A percentile compares a stretch with the other conserved stretches of the same genome.
These are phyloP conservation scores for Potorous gilbertii DNA, from an alignment of 2,797 vertebrate species.

Conservation along the genomic window DNA sequence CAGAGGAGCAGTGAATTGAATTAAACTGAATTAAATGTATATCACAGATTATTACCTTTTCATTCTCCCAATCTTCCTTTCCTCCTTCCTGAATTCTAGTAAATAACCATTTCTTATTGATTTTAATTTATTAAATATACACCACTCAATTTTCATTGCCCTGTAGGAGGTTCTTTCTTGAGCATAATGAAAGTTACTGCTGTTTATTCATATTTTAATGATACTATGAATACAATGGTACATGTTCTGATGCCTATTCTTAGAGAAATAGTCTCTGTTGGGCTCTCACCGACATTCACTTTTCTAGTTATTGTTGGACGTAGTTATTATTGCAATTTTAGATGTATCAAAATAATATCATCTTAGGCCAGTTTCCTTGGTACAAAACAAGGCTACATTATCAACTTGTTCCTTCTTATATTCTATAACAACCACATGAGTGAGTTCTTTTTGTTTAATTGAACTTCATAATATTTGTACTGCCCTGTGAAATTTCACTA, in stretches of 20 bases:
- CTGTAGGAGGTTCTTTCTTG: constrained; percentile 73
- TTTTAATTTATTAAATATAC: constrained; percentile 81
- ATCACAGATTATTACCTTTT: constrained; percentile 58
- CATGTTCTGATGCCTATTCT: constrained; percentile 75
- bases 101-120: constrained; percentile 77
- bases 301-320: constrained; percentile 75
- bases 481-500: constrained; percentile 58
- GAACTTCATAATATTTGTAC: constrained; percentile 46
- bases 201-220: constrained; percentile 81
- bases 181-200: constrained; percentile 70
- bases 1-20: background rate
- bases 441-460: constrained; percentile 70
- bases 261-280: constrained; percentile 74
- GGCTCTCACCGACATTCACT: constrained; percentile 76
- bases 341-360: constrained; percentile 78
- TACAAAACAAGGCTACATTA: constrained; percentile 72
- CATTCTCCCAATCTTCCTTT: constrained; percentile 58
- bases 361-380: constrained; percentile 74
- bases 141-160: constrained; percentile 74
- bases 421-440: constrained; percentile 60
- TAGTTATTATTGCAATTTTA: constrained; percentile 77
- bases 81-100: constrained; percentile 64
- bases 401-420: constrained; percentile 69
- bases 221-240: constrained; percentile 75
- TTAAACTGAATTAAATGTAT: constrained; percentile 40